These are phyloP conservation scores for Saccostrea echinata DNA, from an alignment of 1,140 invertebrate genomes.

Conservation along the genomic window DNA sequence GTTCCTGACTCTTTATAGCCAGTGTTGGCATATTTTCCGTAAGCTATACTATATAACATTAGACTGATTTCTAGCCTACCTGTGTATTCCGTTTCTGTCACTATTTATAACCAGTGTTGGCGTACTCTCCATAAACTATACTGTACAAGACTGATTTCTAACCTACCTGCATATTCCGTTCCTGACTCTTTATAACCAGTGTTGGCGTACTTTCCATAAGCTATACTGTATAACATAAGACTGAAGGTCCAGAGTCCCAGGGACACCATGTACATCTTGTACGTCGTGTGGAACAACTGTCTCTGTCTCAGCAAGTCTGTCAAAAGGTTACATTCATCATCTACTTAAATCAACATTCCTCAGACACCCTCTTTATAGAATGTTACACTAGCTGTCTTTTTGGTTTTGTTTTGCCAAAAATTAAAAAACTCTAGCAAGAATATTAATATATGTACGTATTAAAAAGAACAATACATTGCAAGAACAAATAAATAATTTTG, in stretches of 20 bases:
- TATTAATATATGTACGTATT: no score
- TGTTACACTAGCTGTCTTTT: no score
- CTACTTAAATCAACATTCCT: neutral
- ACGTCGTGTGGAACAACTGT: slow-evolving; percentile 92
- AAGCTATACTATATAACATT: no score
- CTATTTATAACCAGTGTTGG: slow-evolving; percentile 81
- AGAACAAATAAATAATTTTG: no score
- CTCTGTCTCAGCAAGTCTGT: slow-evolving; percentile 71
- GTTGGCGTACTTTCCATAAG: slow-evolving; percentile 87
- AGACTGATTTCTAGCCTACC: slow-evolving; percentile 87
- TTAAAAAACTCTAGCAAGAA: no score
- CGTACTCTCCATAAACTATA: no score
- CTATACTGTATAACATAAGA: slow-evolving; percentile 84
- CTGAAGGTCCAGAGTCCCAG: slow-evolving; percentile 83
- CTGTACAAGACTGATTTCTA: no score
- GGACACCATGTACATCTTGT: slow-evolving; percentile 90
- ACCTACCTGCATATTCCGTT: slow-evolving; percentile 84
- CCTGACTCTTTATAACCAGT: slow-evolving; percentile 84
- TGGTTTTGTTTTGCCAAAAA: no score
- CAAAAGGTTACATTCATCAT: neutral
- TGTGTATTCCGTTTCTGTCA: slow-evolving; percentile 81
- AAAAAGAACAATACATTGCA: no score
- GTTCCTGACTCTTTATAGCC: slow-evolving; percentile 82
- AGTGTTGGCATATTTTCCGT: no score
- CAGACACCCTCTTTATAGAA: no score